phyloP scores from a whole-genome alignment of 2,113 vertebrate genomes.

The Gadus chalcogrammus region DNA sequence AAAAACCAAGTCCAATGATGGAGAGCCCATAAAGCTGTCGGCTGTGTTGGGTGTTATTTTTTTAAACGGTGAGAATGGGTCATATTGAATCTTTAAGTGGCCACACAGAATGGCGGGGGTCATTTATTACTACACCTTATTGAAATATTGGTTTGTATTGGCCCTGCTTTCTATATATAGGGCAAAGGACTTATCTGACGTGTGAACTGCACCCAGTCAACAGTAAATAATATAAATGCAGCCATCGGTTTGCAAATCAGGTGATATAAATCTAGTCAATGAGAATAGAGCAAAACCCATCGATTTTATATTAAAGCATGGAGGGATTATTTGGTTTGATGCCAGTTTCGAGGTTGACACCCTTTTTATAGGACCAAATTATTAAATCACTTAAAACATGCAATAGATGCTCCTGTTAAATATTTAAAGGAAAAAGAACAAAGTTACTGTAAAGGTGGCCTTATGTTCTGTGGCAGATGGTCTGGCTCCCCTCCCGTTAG shows the following conservation, averaged over 20 bases:
- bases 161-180: slow-evolving; percentile 16
- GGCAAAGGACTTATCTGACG: slow-evolving; percentile 5
- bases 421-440: too few relatives aligned
- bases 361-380: slow-evolving; percentile 14
- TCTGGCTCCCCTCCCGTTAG: too few relatives aligned
- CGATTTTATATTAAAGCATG: background rate
- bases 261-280: slow-evolving; percentile 6
- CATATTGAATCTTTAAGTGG: slow-evolving; percentile 15
- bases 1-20: slow-evolving; percentile 39
- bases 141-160: slow-evolving; percentile 10
- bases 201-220: slow-evolving; percentile 8
- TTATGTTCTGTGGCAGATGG: too few relatives aligned
- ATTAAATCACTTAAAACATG: background rate
- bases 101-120: slow-evolving; percentile 16
- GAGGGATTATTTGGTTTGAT: slow-evolving; percentile 10
- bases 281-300: slow-evolving; percentile 1
- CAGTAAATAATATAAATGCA: slow-evolving; percentile 4
- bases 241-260: too few relatives aligned
- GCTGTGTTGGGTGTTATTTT: slow-evolving; percentile 29
- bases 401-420: slow-evolving; percentile 5
- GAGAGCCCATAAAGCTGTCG: slow-evolving; percentile 27
- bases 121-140: slow-evolving; percentile 16
- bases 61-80: slow-evolving; percentile 36
- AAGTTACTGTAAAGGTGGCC: too few relatives aligned
- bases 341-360: background rate